Percentiles rank a stretch among this genome's conserved stretches.
Conservation (phyloP, 92 coral and sea anemone species). For the Pocillopora meandrina region DNA sequence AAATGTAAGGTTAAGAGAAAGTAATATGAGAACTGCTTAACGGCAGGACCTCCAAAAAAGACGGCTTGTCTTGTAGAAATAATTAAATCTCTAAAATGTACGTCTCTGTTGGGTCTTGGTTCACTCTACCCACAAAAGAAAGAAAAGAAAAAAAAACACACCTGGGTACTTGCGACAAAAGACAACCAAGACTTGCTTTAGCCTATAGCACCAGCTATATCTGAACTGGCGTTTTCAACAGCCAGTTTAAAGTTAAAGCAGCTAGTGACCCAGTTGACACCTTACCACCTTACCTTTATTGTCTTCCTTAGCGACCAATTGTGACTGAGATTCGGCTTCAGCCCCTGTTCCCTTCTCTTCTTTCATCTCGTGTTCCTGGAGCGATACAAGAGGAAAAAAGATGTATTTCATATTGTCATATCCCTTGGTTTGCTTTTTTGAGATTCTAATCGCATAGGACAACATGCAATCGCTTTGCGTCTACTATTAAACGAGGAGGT, state of each 20-base stretch:
- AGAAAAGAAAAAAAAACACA: too few species aligned
- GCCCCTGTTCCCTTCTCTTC: constrained; percentile 95
- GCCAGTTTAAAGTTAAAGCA: neutral
- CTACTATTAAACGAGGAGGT: too few species aligned
- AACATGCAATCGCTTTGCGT: too few species aligned
- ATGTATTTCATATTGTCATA: neutral
- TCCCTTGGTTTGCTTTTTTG: too few species aligned
- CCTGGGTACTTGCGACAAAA: too few species aligned
- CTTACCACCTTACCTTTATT: constrained; percentile 66
- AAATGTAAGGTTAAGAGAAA: neutral
- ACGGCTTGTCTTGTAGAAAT: too few species aligned
- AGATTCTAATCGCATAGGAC: too few species aligned
- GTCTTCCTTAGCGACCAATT: constrained; percentile 94
- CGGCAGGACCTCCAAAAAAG: neutral
- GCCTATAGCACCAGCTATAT: too few species aligned
- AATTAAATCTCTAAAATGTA: too few species aligned
- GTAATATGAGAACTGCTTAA: neutral
- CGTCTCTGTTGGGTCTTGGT: too few species aligned
- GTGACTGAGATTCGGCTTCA: constrained; percentile 78
- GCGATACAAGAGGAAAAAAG: neutral
- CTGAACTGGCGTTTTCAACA: neutral
- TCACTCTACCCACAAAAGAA: too few species aligned
- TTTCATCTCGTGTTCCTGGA: constrained; percentile 65
- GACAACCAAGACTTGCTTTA: too few species aligned
- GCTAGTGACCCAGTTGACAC: neutral